phyloP scores from a whole-genome alignment of 2,113 vertebrate genomes.

The Gnathonemus echidnorhynchus region DNA sequence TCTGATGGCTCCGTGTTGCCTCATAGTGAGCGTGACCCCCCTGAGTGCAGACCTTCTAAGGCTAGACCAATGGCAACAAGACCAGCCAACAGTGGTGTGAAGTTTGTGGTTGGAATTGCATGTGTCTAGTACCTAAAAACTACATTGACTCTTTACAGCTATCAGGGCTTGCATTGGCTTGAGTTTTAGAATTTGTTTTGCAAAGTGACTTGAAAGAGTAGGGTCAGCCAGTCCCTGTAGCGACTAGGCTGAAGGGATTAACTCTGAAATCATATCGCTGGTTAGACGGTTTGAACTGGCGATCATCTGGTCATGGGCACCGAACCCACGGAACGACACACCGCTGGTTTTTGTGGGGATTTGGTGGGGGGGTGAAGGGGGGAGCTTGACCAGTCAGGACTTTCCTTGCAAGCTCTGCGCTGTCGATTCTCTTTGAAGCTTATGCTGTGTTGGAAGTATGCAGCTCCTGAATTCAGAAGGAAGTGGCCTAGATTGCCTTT shows the following conservation, averaged over 20 bases:
- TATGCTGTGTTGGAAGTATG: not conserved
- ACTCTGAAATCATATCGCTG: not conserved
- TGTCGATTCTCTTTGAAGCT: not conserved
- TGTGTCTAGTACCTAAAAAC: not conserved
- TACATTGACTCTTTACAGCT: not conserved
- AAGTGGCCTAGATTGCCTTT: not conserved
- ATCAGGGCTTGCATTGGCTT: not conserved
- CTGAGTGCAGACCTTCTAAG: not conserved
- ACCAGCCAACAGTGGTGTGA: not conserved
- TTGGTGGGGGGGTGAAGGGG: not conserved
- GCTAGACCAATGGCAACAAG: not conserved
- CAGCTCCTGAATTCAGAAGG: not conserved
- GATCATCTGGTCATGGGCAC: not conserved
- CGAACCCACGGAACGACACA: not conserved
- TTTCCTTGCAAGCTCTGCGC: not conserved
- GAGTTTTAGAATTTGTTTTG: not conserved
- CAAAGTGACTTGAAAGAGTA: not conserved
- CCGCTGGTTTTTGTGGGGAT: not conserved
- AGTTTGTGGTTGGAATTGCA: not conserved
- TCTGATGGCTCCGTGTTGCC: not conserved
- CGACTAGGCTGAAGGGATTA: not conserved
- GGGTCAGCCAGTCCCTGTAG: not conserved
- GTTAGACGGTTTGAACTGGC: not conserved
- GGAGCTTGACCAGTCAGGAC: not conserved
- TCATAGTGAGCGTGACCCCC: not conserved